Evolutionary conservation across 2,797 vertebrate genomes (phyloP).

Genomic region (Scarus forsteni): DNA sequence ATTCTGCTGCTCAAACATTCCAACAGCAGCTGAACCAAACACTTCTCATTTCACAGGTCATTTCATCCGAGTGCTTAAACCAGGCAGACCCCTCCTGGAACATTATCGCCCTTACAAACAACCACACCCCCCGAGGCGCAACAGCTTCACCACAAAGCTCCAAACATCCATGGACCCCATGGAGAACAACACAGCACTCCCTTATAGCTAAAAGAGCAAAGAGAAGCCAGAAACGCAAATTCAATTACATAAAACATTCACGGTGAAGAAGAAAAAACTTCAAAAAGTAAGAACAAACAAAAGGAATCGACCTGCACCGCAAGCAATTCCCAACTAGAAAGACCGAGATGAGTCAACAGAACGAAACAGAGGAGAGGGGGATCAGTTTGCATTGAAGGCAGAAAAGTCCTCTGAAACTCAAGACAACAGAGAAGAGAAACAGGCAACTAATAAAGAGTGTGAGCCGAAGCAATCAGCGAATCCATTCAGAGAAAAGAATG

Average conservation of each 20-base stretch:
- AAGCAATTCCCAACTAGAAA: conserved; percentile 9
- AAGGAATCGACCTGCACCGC: conserved; percentile 5
- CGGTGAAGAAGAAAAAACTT: not conserved
- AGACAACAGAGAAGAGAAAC: not conserved
- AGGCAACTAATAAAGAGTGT: conserved; percentile 12
- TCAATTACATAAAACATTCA: too few species aligned
- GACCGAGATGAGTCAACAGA: conserved; percentile 2
- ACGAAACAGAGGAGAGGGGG: not conserved
- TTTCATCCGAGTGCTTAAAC: conserved; percentile 72
- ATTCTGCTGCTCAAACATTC: conserved; percentile 68
- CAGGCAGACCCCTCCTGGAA: conserved; percentile 71
- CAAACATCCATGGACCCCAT: conserved; percentile 1
- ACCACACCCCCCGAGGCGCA: conserved; percentile 20
- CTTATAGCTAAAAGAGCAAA: not conserved
- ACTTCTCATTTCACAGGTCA: conserved; percentile 81
- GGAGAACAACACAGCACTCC: not conserved
- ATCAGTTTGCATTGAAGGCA: conserved; percentile 4
- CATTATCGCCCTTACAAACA: conserved; percentile 53
- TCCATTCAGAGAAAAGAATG: conserved; percentile 10
- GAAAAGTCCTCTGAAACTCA: conserved; percentile 10
- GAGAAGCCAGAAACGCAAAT: not conserved
- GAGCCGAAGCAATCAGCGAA: conserved; percentile 26
- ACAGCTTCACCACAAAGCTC: conserved; percentile 16
- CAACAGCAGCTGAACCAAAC: conserved; percentile 64
- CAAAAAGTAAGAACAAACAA: not conserved